A percentile compares a stretch with the other conserved stretches of the same genome.
These are phyloP conservation scores for Cossypha heuglini DNA, from an alignment of 2,797 vertebrate species.

Conservation along the genomic window DNA sequence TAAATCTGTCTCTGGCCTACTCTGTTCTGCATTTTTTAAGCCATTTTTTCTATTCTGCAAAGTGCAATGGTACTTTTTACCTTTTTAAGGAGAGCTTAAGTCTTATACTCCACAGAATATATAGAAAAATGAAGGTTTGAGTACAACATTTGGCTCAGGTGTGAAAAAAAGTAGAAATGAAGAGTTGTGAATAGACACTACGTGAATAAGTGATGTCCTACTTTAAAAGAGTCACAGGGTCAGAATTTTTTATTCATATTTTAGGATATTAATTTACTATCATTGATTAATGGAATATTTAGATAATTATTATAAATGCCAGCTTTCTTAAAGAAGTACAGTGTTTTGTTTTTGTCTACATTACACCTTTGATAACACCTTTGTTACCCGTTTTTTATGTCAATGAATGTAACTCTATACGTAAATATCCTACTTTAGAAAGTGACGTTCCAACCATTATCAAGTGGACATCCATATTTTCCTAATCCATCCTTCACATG, in stretches of 20 bases:
- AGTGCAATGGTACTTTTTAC: not conserved
- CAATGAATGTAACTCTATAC: not conserved
- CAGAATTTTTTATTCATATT: not conserved
- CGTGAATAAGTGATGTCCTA: not conserved
- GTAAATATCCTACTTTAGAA: not conserved
- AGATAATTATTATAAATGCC: not conserved
- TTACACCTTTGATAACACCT: not conserved
- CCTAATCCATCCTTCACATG: not conserved
- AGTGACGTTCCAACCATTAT: accelerated
- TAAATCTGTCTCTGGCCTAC: not conserved
- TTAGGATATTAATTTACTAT: not conserved
- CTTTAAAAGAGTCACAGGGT: not conserved
- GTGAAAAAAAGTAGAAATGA: not conserved
- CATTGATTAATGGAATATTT: not conserved
- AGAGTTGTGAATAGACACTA: not conserved
- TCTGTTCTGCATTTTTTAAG: not conserved
- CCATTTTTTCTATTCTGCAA: not conserved
- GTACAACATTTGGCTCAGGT: not conserved
- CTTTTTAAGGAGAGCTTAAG: not conserved
- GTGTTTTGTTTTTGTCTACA: not conserved
- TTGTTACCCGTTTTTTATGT: accelerated
- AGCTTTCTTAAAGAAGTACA: not conserved
- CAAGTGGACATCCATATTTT: not conserved
- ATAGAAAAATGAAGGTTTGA: not conserved
- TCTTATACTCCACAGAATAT: not conserved